Conservation (phyloP, 2,113 vertebrate species). For the Gnathonemus echidnorhynchus region DNA sequence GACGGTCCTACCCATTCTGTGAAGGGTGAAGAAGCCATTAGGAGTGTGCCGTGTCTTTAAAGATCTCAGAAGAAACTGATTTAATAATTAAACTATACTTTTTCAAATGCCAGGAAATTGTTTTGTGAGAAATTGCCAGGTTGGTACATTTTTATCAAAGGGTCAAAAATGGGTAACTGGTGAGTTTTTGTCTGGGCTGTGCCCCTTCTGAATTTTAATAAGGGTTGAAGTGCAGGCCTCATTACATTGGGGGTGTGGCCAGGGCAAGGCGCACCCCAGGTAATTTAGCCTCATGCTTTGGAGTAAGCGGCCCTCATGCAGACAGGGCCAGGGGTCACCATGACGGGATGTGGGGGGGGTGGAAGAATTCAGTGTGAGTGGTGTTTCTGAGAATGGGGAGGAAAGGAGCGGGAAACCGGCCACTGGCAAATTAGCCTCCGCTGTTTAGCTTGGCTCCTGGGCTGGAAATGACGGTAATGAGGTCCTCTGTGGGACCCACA, state of each 20-base stretch:
- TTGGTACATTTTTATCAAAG: background rate
- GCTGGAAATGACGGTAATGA: constrained; percentile 79
- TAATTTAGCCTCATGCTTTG: background rate
- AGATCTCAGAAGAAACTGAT: background rate
- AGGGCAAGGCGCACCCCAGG: background rate
- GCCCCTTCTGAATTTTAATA: background rate
- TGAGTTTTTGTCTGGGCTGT: background rate
- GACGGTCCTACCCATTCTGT: background rate
- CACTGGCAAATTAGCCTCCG: constrained; percentile 82
- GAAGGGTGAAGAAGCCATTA: background rate
- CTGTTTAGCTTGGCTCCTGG: constrained; percentile 80
- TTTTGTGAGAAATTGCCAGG: background rate
- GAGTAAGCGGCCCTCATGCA: background rate
- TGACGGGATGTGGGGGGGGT: background rate
- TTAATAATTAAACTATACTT: background rate
- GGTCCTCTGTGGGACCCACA: background rate
- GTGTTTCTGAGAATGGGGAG: constrained; percentile 66
- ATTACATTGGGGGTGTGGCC: background rate
- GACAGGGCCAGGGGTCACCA: background rate
- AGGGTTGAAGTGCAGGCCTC: background rate
- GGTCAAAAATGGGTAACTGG: background rate
- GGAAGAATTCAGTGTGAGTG: background rate
- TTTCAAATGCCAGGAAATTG: background rate
- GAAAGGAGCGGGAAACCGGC: constrained; percentile 72
- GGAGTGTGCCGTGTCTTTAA: background rate